Percentiles rank a stretch among this genome's conserved stretches.
Conservation (phyloP, 2,888 invertebrate genomes). For the Dicyrtomina minuta region DNA sequence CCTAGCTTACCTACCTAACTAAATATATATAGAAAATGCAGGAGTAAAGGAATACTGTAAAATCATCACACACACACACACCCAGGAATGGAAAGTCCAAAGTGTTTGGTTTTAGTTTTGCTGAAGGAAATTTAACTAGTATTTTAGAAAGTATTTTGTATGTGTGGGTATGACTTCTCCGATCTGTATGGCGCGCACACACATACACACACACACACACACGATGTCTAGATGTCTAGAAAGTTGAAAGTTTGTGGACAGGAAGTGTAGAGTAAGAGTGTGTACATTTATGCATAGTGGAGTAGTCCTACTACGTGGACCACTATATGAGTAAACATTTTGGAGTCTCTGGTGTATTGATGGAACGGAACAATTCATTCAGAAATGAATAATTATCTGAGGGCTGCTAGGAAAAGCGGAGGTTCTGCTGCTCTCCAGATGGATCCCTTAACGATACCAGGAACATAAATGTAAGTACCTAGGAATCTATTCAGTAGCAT, state of each 20-base stretch:
- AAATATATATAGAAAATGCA: too few relatives aligned
- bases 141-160: background rate
- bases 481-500: too few relatives aligned
- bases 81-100: background rate
- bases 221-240: background rate
- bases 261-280: too few relatives aligned
- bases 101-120: background rate
- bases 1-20: too few relatives aligned
- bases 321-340: background rate
- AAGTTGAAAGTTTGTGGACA: too few relatives aligned
- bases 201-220: background rate
- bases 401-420: constrained; percentile 4
- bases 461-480: background rate
- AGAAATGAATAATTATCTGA: constrained; percentile 24
- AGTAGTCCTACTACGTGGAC: too few relatives aligned
- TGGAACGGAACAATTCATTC: constrained; percentile 22
- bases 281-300: too few relatives aligned
- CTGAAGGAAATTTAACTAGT: constrained; percentile 6
- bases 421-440: background rate
- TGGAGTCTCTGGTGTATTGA: constrained; percentile 15
- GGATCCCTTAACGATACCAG: too few relatives aligned
- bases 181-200: background rate
- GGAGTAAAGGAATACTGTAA: background rate
- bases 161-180: too few relatives aligned
- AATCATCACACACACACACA: background rate